A percentile compares a stretch with the other conserved stretches of the same genome.
Conservation (phyloP, 2,113 vertebrate genomes). For the Melanerpes formicivorus region DNA sequence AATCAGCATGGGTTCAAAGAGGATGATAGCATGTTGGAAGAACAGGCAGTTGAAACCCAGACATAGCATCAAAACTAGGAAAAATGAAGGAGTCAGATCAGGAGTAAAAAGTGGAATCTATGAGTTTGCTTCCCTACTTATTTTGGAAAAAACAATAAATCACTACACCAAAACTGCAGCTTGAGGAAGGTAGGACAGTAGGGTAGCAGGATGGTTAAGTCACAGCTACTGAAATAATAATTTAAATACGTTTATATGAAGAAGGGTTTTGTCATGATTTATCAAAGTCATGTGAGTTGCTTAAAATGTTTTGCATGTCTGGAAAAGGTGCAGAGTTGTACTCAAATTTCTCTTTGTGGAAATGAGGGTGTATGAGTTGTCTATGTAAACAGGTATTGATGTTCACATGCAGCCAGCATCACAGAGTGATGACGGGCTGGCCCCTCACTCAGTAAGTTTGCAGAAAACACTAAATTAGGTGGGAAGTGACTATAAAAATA, state of each 20-base stretch:
- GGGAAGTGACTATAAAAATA: background rate
- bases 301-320: background rate
- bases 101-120: background rate
- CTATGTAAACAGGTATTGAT: background rate
- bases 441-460: background rate
- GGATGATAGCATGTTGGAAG: background rate
- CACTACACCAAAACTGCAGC: background rate
- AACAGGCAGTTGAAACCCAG: background rate
- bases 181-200: background rate
- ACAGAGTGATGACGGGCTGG: no score
- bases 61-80: background rate
- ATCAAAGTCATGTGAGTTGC: background rate
- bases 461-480: background rate
- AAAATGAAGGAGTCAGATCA: background rate
- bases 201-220: background rate
- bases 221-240: background rate
- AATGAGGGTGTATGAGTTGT: background rate
- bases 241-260: background rate
- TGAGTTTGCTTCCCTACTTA: background rate
- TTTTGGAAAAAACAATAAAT: background rate
- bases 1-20: conserved; percentile 11
- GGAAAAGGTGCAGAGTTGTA: background rate
- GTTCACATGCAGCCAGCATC: background rate
- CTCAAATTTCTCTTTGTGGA: background rate
- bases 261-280: background rate